Conservation (phyloP, 2,888 invertebrate species). For the Griposia aprilina region DNA sequence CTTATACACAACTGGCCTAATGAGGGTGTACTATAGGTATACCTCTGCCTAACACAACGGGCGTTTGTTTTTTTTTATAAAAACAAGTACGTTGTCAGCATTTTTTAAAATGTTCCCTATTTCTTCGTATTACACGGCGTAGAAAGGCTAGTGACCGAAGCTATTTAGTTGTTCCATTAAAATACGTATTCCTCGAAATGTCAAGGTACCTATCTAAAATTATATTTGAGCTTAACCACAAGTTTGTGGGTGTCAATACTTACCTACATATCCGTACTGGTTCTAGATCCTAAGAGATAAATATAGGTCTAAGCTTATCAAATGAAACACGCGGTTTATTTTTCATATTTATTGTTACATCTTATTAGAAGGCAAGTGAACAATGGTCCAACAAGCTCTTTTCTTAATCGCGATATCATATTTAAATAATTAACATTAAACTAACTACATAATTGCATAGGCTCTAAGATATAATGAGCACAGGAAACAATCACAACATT, state of each 20-base stretch:
- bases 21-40: not conserved
- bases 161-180: not conserved
- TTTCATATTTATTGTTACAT: constrained; percentile 61
- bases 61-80: not conserved
- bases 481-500: constrained; percentile 83
- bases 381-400: constrained; percentile 89
- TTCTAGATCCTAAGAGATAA: not conserved
- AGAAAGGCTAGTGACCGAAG: not conserved
- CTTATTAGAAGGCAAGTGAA: constrained; percentile 86
- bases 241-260: not conserved
- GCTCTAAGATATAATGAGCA: constrained; percentile 84
- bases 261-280: not conserved
- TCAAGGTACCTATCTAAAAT: not conserved
- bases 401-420: constrained; percentile 77
- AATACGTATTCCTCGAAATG: not conserved
- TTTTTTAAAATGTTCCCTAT: not conserved
- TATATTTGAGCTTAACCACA: not conserved
- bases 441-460: constrained; percentile 79
- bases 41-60: not conserved
- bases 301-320: not conserved
- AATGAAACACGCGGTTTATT: constrained; percentile 48
- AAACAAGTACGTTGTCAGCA: not conserved
- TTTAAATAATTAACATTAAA: constrained; percentile 81
- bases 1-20: not conserved
- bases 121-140: not conserved